A percentile compares a stretch with the other conserved stretches of the same genome.
phyloP scores from a whole-genome alignment of 2,888 invertebrate species.

The Oligia strigilis region DNA sequence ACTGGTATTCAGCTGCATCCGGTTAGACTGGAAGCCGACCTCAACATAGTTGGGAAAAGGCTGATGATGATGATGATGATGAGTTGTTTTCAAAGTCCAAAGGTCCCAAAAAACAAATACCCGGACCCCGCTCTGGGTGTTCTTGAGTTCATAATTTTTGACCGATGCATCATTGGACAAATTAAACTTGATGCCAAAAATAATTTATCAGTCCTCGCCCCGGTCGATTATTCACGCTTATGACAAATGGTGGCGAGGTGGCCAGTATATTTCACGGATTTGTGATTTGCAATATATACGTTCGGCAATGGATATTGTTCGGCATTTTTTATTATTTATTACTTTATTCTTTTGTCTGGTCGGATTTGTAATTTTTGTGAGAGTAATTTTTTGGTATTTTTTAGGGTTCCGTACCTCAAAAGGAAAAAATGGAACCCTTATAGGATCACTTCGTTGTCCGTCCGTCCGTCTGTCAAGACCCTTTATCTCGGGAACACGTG shows the following conservation, averaged over 20 bases:
- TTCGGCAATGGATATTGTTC: constrained; percentile 67
- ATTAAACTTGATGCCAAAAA: constrained; percentile 82
- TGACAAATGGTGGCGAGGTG: constrained; percentile 81
- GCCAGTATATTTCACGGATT: constrained; percentile 84
- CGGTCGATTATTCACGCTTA: constrained; percentile 82
- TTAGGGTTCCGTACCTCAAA: too few relatives aligned
- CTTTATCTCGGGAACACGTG: too few relatives aligned
- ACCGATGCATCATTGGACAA: constrained; percentile 70
- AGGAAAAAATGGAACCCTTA: too few relatives aligned
- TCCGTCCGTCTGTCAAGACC: too few relatives aligned
- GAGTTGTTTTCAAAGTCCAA: too few relatives aligned
- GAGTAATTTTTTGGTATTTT: neutral
- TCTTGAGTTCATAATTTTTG: constrained; percentile 70
- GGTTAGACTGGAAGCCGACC: too few relatives aligned
- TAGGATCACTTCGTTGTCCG: too few relatives aligned
- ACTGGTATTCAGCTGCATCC: too few relatives aligned
- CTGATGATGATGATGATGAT: too few relatives aligned
- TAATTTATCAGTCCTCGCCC: constrained; percentile 79
- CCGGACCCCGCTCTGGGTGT: constrained; percentile 69
- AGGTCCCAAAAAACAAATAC: constrained; percentile 23
- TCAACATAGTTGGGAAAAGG: too few relatives aligned
- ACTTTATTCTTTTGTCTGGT: constrained; percentile 53
- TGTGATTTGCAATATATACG: constrained; percentile 77
- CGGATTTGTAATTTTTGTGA: constrained; percentile 37
- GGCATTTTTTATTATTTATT: constrained; percentile 60